Base-by-base conservation (phyloP, 2,888 invertebrate species). In the Epiblema foenella region DNA sequence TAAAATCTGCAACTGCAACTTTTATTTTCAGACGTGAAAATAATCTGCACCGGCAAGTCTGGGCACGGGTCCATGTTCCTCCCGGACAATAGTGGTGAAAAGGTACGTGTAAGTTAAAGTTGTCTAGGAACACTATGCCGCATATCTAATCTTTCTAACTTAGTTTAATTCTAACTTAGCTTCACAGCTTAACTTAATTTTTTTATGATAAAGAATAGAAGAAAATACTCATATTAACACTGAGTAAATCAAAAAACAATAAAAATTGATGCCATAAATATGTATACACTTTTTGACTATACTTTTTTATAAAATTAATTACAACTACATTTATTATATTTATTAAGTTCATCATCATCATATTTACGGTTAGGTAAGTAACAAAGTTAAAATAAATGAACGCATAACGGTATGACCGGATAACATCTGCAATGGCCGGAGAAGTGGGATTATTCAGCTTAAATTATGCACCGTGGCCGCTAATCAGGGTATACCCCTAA, bases 61-160 rank as follows among this genome's bases (percentile, higher is more conserved):
- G 98, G 98, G 0, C 98, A 98, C 85, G 98, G 98, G 0, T 98
- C 98, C 0, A 91, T 97, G 39, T 91, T 98, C 74, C 93, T 97
- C 51, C 95, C 96, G 46, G 95, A 97, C 81, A 98, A 97, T 33
- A 97, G 97, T 57, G 98, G 96, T 0, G 97, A 97, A 85, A 98
- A 98, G 94, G 94, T 93, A 54, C 75, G 78, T 63, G 9, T 18
- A 51, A 20, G 15, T 9, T 18, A 24, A 24, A 24, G 24, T 24
- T 24, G n/a, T 42, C 15, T 15, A 42, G 42, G n/a, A 0, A 0
- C 42, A 15, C 42, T 42, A 3, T 29, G 29, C 29, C 5, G 29
- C 29, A 29, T 29, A 29, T 29, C 29, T 29, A 29, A 29, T 29
- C 2, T 33, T 33, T 33, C 33, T 33, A 33, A 5, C 8, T 33